phyloP scores from a whole-genome alignment of 1,140 invertebrate genomes.

The Hypothenemus hampei region DNA sequence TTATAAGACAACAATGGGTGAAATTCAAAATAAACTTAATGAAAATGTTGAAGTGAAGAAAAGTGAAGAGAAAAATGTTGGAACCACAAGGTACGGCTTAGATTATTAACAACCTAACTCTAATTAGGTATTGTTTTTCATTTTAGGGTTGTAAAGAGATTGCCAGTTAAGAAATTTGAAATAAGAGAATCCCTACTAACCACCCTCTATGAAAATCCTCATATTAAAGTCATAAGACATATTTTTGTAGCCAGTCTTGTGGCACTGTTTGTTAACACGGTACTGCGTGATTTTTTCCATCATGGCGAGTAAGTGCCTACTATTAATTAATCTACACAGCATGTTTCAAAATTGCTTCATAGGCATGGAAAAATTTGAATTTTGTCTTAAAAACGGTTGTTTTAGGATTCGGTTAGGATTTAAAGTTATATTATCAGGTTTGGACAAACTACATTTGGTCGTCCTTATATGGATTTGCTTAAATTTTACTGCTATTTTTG shows the following conservation, averaged over 20 bases:
- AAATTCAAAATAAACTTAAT: background rate
- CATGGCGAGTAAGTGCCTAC: constrained; percentile 54
- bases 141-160: too few species aligned
- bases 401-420: constrained; percentile 53
- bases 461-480: constrained; percentile 55
- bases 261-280: constrained; percentile 66
- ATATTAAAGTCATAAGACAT: constrained; percentile 78
- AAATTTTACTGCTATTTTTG: constrained; percentile 48
- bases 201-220: constrained; percentile 70
- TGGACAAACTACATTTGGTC: constrained; percentile 53
- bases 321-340: background rate
- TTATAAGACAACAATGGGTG: background rate
- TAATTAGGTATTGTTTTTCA: too few species aligned
- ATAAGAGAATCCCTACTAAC: constrained; percentile 69
- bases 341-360: too few species aligned
- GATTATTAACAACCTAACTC: too few species aligned
- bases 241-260: constrained; percentile 77
- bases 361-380: too few species aligned
- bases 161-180: constrained; percentile 57
- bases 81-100: too few species aligned
- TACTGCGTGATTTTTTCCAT: constrained; percentile 66
- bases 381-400: too few species aligned
- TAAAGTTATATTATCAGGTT: constrained; percentile 50
- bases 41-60: background rate
- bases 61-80: background rate